A percentile compares a stretch with the other conserved stretches of the same genome.
Evolutionary conservation across 23 tunicate genomes (phyloP).

Genomic region (Styela plicata): DNA sequence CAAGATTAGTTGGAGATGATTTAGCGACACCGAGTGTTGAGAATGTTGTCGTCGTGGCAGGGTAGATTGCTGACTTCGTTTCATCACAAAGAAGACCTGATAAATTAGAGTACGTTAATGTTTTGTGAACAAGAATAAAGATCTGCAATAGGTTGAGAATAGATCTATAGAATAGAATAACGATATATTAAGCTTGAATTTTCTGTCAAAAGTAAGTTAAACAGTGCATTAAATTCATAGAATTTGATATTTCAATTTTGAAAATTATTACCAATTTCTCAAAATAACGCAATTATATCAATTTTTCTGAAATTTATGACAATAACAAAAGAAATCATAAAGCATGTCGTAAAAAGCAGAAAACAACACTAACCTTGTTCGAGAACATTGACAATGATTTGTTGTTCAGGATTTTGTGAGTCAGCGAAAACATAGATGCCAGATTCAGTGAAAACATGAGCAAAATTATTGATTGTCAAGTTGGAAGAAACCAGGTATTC

Average conservation of each 20-base stretch:
- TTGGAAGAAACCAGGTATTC: conserved; percentile 53
- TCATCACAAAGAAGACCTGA: conserved; percentile 62
- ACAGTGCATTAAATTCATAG: too few species aligned
- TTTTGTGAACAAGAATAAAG: too few species aligned
- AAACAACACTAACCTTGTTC: conserved; percentile 36
- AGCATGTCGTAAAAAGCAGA: not conserved
- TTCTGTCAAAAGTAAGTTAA: too few species aligned
- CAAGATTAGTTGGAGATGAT: conserved; percentile 57
- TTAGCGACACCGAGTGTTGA: conserved; percentile 69
- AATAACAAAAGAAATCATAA: too few species aligned
- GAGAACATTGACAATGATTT: conserved; percentile 74
- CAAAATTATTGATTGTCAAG: conserved; percentile 70
- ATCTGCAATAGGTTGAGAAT: too few species aligned
- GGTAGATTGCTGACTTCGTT: conserved; percentile 44
- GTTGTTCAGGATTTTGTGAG: conserved; percentile 55
- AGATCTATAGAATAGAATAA: too few species aligned
- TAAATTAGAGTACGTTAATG: not conserved
- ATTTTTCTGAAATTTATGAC: not conserved
- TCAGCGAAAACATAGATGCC: conserved; percentile 93
- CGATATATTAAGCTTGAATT: too few species aligned
- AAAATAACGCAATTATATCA: not conserved
- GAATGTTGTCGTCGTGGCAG: conserved; percentile 49
- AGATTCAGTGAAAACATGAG: conserved; percentile 73
- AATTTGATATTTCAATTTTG: too few species aligned
- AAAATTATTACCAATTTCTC: too few species aligned